Base-by-base conservation (phyloP, 2,888 invertebrate species). In the Brachycybe producta region DNA sequence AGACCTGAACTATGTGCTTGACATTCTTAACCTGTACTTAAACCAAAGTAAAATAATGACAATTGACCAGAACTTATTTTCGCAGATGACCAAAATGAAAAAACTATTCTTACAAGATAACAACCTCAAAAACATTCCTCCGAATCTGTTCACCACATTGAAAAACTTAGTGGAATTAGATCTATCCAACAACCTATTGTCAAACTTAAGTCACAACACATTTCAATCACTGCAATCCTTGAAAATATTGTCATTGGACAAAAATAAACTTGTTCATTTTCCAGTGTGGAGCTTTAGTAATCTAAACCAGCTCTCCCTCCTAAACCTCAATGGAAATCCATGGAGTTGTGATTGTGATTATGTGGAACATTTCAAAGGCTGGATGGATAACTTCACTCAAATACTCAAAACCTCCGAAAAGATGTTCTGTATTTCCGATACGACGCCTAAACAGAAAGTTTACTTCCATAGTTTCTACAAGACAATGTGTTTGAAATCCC, bases 161-260 rank as follows among this genome's bases (percentile, higher is more conserved):
- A 80, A 80, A 49, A 75, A 76, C 61, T 69, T 86, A 55, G 73
- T 74, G 47, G 81, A 80, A 61, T 70, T 86, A 23, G 79, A 80
- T 62, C 72, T 86, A 49, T 80, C 84, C 59, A 74, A 80, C 60
- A 85, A 86, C 61, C 75, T 76, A 56, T 78, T 86, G 44, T 70
- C 75, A 48, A 68, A 71, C 40, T 77, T 86, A 34, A 76, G 78
- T 49, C 81, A 83, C 64, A 73, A 74, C 53, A 82, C 2, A n/a
- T 39, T 39, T 15, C 1, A 3, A 8, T 26, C 5, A 5, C 40
- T 21, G 8, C n/a, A 5, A 26, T 5, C 21, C 2, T 21, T 39
- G 44, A 73, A 75, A 62, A 67, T 79, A 36, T 68, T 86, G 30
- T 73, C 76, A 56, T 67, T 86, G 53, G 79, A 84, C 63, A 76